These are phyloP conservation scores for Tuberolachnus salignus DNA, from an alignment of 2,888 invertebrate genomes.

Conservation along the genomic window DNA sequence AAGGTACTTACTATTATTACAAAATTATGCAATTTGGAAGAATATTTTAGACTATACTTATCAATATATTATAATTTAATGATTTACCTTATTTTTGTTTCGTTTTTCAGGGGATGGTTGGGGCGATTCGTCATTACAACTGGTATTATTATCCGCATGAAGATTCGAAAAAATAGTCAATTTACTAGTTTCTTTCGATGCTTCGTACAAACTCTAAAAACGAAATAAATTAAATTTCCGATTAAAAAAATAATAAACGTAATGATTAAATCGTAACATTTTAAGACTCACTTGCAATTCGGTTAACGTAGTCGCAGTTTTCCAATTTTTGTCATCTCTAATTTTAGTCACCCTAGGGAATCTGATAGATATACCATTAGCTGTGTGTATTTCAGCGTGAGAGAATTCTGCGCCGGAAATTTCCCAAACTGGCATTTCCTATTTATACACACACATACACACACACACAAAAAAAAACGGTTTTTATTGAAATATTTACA, in stretches of 20 bases:
- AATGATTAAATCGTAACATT: background rate
- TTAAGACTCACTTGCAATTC: conserved; percentile 68
- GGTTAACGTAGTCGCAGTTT: conserved; percentile 79
- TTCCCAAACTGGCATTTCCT: conserved; percentile 82
- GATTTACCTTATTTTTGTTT: conserved; percentile 46
- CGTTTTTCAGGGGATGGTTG: conserved; percentile 13
- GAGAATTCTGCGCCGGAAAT: conserved; percentile 77
- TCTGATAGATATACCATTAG: conserved; percentile 89
- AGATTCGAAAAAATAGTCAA: conserved; percentile 28
- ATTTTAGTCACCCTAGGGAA: conserved; percentile 88
- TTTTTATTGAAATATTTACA: no score
- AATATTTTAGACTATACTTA: no score
- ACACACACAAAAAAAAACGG: background rate
- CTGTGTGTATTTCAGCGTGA: conserved; percentile 74
- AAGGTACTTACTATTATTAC: no score
- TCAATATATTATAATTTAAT: no score
- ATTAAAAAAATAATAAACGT: no score
- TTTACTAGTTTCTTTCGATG: conserved; percentile 28
- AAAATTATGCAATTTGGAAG: no score
- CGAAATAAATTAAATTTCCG: background rate
- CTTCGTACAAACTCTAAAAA: conserved; percentile 28
- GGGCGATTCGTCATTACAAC: conserved; percentile 11
- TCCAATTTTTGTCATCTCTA: conserved; percentile 83
- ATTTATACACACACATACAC: background rate
- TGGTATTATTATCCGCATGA: background rate